These are phyloP conservation scores for Acanthurus leucopareius DNA, from an alignment of 2,797 vertebrate genomes.

Conservation along the genomic window DNA sequence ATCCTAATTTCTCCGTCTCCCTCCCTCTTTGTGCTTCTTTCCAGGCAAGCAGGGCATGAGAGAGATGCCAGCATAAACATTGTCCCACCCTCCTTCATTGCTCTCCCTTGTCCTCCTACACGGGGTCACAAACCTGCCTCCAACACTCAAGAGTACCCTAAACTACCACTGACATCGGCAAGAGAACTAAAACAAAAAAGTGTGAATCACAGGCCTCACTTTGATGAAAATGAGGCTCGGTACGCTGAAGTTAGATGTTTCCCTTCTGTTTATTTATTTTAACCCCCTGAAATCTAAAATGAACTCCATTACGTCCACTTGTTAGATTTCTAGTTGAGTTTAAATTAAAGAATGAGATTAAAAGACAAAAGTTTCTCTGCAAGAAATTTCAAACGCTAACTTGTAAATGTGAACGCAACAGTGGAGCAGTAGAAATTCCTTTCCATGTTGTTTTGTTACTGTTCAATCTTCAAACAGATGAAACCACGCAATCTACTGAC, in stretches of 20 bases:
- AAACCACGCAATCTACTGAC: background rate
- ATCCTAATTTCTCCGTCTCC: constrained; percentile 13
- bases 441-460: background rate
- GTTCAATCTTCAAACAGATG: background rate
- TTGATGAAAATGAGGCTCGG: constrained; percentile 27
- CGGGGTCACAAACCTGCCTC: constrained; percentile 56
- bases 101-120: constrained; percentile 48
- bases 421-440: background rate
- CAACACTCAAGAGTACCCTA: constrained; percentile 38
- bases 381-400: background rate
- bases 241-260: constrained; percentile 36
- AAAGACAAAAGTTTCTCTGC: too few species aligned
- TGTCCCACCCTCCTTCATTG: constrained; percentile 63
- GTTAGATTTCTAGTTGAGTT: background rate
- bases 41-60: constrained; percentile 52
- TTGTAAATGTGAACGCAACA: background rate
- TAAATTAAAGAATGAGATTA: background rate
- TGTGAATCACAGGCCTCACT: constrained; percentile 34
- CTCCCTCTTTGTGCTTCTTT: constrained; percentile 40
- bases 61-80: constrained; percentile 71
- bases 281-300: background rate
- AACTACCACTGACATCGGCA: constrained; percentile 23
- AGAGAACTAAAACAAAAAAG: constrained; percentile 36
- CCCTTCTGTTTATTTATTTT: constrained; percentile 25
- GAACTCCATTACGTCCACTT: background rate